A percentile compares a stretch with the other conserved stretches of the same genome.
Conservation (phyloP, 2,888 invertebrate species). For the Cephus runcator region DNA sequence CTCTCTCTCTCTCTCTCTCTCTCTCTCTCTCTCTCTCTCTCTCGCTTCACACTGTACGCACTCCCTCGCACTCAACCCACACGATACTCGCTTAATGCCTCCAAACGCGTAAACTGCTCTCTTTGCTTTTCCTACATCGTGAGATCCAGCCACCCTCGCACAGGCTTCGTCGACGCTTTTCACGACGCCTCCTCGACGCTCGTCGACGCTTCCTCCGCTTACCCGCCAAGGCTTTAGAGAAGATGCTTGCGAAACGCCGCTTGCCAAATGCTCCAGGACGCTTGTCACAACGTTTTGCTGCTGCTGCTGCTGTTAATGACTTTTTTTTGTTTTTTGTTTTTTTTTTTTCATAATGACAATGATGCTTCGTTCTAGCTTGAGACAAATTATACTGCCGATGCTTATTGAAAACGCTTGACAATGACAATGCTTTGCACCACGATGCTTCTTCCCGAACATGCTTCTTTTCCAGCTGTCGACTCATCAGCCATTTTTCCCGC, state of each 20-base stretch:
- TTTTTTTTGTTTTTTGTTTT: not conserved
- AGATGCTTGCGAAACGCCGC: not conserved
- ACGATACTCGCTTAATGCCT: not conserved
- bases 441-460: not conserved
- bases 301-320: constrained; percentile 11
- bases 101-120: not conserved
- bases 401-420: not conserved
- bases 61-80: not conserved
- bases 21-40: not conserved
- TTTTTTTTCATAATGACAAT: not conserved
- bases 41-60: not conserved
- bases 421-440: not conserved
- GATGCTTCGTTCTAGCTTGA: not conserved
- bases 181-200: constrained; percentile 1
- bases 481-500: not conserved
- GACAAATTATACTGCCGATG: not conserved
- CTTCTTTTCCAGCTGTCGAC: not conserved
- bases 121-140: not conserved
- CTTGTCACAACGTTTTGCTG: not conserved
- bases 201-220: constrained; percentile 5
- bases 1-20: too few relatives aligned
- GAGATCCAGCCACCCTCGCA: not conserved
- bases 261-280: not conserved
- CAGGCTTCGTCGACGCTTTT: not conserved
- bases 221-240: not conserved